These are phyloP conservation scores for Bombus superbus DNA, from an alignment of 1,140 invertebrate species.

Conservation along the genomic window DNA sequence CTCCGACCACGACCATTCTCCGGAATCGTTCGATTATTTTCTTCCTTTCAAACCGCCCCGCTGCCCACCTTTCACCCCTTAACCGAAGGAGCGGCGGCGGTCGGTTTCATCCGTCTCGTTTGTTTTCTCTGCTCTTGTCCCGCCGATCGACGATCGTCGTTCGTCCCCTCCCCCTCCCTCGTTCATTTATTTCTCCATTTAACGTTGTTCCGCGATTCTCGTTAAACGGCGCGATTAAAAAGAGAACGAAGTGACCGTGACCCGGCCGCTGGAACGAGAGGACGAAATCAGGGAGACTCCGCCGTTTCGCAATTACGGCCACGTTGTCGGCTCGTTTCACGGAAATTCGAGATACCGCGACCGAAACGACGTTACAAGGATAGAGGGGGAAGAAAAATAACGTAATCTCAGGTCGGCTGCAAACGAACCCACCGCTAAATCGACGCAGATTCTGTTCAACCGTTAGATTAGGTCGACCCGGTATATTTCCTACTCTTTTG, in stretches of 20 bases:
- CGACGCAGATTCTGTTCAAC: not conserved
- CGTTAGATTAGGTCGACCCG: not conserved
- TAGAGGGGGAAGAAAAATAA: not conserved
- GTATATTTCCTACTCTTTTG: not conserved
- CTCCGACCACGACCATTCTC: not conserved
- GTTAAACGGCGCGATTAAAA: conserved; percentile 29
- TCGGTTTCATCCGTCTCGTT: not conserved
- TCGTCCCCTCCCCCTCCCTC: not conserved
- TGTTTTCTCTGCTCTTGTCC: not conserved
- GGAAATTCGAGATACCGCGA: conserved; percentile 16
- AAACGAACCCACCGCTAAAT: conserved; percentile 9
- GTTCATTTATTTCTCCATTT: not conserved
- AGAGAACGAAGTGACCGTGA: not conserved
- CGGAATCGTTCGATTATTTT: not conserved
- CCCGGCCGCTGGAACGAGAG: not conserved
- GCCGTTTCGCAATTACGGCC: conserved; percentile 15
- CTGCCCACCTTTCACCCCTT: too few relatives aligned
- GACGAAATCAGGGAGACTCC: not conserved
- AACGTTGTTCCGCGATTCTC: conserved; percentile 5
- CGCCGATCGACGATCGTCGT: not conserved
- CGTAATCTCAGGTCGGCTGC: not conserved
- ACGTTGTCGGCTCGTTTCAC: not conserved
- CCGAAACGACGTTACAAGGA: not conserved
- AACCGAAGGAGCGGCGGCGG: too few relatives aligned
- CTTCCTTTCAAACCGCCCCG: not conserved